These are phyloP conservation scores for Habrosyne pyritoides DNA, from an alignment of 2,888 invertebrate species.

Conservation along the genomic window DNA sequence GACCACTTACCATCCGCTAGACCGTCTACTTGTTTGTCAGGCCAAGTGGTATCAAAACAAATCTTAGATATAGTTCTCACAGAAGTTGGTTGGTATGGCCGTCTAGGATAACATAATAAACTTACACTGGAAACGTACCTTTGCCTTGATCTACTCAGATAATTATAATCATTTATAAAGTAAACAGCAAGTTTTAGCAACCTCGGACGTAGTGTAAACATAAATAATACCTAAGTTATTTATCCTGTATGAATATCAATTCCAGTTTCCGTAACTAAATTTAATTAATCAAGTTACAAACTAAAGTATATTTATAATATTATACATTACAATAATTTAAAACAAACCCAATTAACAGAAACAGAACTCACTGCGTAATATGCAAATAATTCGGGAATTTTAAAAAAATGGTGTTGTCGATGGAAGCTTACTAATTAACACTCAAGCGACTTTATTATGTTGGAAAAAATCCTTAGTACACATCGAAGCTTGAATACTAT, in stretches of 20 bases:
- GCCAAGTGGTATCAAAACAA: too few species aligned
- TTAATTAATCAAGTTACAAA: constrained; percentile 10
- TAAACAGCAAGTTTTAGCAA: neutral
- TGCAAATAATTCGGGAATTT: neutral
- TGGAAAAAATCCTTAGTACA: too few species aligned
- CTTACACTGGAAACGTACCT: neutral
- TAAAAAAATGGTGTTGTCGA: neutral
- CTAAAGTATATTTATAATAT: constrained; percentile 24
- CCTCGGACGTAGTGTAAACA: too few species aligned
- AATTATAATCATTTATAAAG: neutral
- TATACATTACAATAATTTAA: constrained; percentile 32
- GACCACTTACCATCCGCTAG: too few species aligned
- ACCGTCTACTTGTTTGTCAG: too few species aligned
- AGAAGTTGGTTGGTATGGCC: too few species aligned
- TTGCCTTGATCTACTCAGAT: neutral
- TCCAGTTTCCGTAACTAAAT: neutral
- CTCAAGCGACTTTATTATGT: too few species aligned
- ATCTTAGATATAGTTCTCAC: too few species aligned
- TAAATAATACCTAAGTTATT: too few species aligned
- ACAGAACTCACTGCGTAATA: neutral
- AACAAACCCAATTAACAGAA: constrained; percentile 28
- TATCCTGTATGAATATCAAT: too few species aligned
- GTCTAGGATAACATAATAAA: neutral
- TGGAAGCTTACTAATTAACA: neutral
- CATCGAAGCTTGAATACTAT: too few species aligned